These are phyloP conservation scores for Eulemur rufifrons DNA, from an alignment of 2,113 vertebrate species.

Conservation along the genomic window DNA sequence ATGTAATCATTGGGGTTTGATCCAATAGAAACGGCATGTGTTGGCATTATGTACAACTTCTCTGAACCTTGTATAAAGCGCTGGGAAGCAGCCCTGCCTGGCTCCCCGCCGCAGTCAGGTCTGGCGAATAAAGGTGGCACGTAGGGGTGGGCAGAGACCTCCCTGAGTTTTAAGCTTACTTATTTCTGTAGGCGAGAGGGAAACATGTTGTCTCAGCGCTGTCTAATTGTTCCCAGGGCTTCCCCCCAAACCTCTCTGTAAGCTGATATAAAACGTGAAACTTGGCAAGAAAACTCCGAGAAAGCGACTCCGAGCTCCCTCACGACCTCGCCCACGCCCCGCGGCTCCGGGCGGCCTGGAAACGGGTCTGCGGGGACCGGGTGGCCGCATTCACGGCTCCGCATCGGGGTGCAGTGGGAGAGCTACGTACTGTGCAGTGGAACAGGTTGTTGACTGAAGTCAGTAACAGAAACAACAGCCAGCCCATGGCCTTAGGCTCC, in stretches of 20 bases:
- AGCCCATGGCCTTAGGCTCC: not conserved
- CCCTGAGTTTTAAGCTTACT: not conserved
- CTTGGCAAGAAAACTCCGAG: not conserved
- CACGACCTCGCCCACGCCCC: rapidly evolving
- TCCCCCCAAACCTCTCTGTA: not conserved
- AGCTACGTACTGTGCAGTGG: not conserved
- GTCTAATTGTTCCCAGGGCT: no score
- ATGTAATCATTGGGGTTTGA: slow-evolving; percentile 65
- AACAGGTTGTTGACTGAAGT: slow-evolving; percentile 49
- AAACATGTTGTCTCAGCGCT: rapidly evolving
- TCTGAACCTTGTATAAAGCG: rapidly evolving
- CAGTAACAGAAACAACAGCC: not conserved
- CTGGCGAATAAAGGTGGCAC: rapidly evolving
- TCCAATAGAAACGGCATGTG: slow-evolving; percentile 4
- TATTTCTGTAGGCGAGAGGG: not conserved
- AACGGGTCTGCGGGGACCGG: rapidly evolving
- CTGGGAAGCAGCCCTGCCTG: rapidly evolving
- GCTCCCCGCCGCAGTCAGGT: rapidly evolving
- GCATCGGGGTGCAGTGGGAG: not conserved
- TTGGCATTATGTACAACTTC: not conserved
- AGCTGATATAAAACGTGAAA: no score
- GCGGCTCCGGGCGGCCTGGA: not conserved
- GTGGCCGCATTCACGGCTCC: not conserved
- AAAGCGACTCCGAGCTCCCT: no score
- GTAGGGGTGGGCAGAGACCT: rapidly evolving